A percentile compares a stretch with the other conserved stretches of the same genome.
Evolutionary conservation across 35 echinoderm and acorn worm genomes (phyloP).

Genomic region (Apostichopus californicus): DNA sequence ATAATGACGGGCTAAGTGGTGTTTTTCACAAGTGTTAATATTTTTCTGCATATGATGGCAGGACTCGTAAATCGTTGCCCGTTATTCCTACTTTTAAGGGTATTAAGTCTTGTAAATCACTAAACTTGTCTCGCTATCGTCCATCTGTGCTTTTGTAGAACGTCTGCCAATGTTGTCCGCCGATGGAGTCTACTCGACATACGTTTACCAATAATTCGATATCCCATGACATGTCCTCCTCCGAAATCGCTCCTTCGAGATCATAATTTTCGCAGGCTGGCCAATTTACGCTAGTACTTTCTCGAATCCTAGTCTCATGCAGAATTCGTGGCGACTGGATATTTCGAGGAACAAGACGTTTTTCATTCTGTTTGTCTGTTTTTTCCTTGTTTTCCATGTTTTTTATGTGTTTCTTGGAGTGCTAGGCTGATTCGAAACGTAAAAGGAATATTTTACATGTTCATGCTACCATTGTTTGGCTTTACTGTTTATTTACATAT

Average conservation of each 20-base stretch:
- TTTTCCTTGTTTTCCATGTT: neutral
- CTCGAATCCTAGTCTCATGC: neutral
- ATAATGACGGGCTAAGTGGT: constrained; percentile 7
- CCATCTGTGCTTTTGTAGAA: neutral
- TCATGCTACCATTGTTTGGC: too few relatives aligned
- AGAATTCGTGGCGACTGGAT: neutral
- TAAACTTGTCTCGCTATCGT: neutral
- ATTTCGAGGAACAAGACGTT: neutral
- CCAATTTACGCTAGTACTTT: constrained; percentile 10
- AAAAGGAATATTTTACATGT: too few relatives aligned
- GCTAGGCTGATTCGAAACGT: too few relatives aligned
- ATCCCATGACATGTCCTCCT: constrained; percentile 15
- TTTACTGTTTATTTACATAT: too few relatives aligned
- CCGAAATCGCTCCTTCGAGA: neutral
- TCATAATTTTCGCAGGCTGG: neutral
- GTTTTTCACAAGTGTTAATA: constrained; percentile 18
- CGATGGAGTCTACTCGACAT: neutral
- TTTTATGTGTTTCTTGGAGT: neutral
- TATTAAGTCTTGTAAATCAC: constrained; percentile 12
- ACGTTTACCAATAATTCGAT: constrained; percentile 51
- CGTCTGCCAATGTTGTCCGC: neutral
- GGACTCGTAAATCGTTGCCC: neutral
- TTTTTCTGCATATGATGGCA: constrained; percentile 14
- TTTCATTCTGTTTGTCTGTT: too few relatives aligned
- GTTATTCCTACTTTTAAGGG: constrained; percentile 18